phyloP scores from a whole-genome alignment of 2,797 vertebrate genomes.

The Tiaroga cobitis region DNA sequence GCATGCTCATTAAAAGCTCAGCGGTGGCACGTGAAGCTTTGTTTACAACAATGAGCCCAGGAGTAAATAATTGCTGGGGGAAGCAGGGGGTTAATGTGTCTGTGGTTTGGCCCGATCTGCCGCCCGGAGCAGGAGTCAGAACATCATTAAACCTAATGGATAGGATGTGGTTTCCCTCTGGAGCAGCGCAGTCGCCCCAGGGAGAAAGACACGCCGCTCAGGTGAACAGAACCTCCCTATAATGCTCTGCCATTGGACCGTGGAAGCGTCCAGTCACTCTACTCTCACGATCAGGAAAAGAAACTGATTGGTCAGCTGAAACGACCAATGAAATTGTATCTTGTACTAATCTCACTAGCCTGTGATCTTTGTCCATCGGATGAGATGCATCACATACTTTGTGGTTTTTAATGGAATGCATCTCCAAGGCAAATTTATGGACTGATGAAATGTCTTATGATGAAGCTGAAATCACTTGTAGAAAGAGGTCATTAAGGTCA shows the following conservation, averaged over 20 bases:
- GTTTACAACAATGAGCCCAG: conserved; percentile 49
- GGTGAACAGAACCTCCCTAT: neutral
- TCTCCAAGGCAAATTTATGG: conserved; percentile 23
- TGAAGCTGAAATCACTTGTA: conserved; percentile 29
- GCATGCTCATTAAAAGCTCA: conserved; percentile 48
- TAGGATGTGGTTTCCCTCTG: conserved; percentile 47
- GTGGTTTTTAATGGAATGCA: conserved; percentile 16
- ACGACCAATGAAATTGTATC: neutral
- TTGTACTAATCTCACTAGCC: neutral
- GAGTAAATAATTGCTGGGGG: conserved; percentile 39
- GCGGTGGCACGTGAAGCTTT: conserved; percentile 47
- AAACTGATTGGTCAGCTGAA: neutral
- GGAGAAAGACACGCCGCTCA: conserved; percentile 17
- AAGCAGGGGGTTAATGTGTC: conserved; percentile 37
- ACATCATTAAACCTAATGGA: conserved; percentile 46
- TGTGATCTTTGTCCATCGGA: conserved; percentile 20
- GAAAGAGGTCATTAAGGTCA: conserved; percentile 5
- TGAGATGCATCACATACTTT: conserved; percentile 37
- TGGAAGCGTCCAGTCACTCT: neutral
- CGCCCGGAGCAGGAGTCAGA: conserved; percentile 36
- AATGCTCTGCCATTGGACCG: neutral
- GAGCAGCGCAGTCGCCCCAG: conserved; percentile 8
- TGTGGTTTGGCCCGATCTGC: conserved; percentile 38
- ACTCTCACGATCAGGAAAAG: neutral
- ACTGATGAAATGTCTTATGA: conserved; percentile 25